A percentile compares a stretch with the other conserved stretches of the same genome.
Conservation (phyloP, 2,797 vertebrate species). For the Balearica regulorum region DNA sequence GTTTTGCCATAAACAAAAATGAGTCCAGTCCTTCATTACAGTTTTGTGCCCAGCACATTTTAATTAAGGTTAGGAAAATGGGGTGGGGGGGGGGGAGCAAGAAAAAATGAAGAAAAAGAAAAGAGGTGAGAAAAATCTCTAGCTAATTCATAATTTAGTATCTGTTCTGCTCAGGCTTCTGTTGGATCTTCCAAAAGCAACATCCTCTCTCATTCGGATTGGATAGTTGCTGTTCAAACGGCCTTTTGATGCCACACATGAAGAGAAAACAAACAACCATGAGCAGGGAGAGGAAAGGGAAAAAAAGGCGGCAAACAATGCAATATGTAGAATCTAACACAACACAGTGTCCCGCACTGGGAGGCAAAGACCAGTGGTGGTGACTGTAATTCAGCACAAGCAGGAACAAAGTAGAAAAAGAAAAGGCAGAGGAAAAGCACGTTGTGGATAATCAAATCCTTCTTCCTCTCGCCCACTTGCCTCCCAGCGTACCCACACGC, state of each 20-base stretch:
- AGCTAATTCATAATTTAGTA: constrained; percentile 27
- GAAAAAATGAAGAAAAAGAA: not conserved
- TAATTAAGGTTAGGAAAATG: constrained; percentile 14
- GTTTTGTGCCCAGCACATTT: constrained; percentile 7
- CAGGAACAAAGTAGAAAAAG: not conserved
- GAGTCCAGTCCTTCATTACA: not conserved
- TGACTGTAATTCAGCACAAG: not conserved
- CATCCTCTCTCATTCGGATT: not conserved
- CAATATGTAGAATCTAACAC: not conserved
- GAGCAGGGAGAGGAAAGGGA: not conserved
- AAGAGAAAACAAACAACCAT: constrained; percentile 1
- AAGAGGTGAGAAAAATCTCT: not conserved
- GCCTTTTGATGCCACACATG: constrained; percentile 13
- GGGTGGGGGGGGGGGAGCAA: not conserved
- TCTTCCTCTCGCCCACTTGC: not conserved
- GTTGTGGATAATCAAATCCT: not conserved
- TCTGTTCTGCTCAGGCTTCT: not conserved
- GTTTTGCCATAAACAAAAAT: constrained; percentile 21
- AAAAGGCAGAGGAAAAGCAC: not conserved
- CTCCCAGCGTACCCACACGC: rapidly evolving
- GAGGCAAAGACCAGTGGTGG: not conserved
- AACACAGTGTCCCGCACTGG: not conserved
- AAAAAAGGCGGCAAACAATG: not conserved
- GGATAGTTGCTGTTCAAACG: not conserved
- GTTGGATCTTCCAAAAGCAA: not conserved